Conservation (phyloP, 35 echinoderm and acorn worm species). For the Strongylocentrotus purpuratus region DNA sequence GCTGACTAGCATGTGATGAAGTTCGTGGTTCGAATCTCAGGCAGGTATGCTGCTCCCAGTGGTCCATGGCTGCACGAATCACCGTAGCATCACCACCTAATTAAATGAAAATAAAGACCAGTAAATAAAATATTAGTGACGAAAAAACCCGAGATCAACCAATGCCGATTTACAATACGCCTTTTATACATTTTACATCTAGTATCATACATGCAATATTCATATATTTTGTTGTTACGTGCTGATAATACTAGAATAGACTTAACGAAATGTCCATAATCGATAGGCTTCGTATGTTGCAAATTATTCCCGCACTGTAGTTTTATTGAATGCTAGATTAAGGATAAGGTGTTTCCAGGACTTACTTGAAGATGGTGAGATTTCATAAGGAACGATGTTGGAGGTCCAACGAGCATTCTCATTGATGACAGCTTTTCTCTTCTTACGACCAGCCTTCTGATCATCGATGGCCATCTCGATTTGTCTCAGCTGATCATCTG, state of each 20-base stretch:
- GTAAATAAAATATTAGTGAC: background rate
- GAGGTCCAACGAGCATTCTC: background rate
- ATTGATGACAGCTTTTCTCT: slow-evolving; percentile 36
- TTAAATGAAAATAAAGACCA: background rate
- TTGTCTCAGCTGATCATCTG: slow-evolving; percentile 29
- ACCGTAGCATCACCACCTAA: background rate
- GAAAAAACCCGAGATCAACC: too few relatives aligned
- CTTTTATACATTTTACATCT: too few relatives aligned
- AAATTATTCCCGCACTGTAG: too few relatives aligned
- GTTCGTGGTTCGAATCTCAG: slow-evolving; percentile 43
- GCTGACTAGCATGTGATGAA: background rate
- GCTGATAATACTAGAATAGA: background rate
- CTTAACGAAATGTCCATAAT: too few relatives aligned
- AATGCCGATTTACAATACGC: too few relatives aligned
- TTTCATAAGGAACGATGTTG: slow-evolving; percentile 39
- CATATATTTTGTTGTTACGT: too few relatives aligned
- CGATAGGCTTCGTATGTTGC: too few relatives aligned
- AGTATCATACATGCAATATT: too few relatives aligned
- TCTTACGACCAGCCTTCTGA: slow-evolving; percentile 16
- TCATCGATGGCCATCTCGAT: slow-evolving; percentile 36
- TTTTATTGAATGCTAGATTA: background rate
- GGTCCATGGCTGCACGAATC: slow-evolving; percentile 43
- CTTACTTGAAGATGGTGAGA: slow-evolving; percentile 36
- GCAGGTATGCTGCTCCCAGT: slow-evolving; percentile 56
- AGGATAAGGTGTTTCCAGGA: background rate